Conservation (phyloP, 2,888 invertebrate species). For the Lycocerus yunnanus region DNA sequence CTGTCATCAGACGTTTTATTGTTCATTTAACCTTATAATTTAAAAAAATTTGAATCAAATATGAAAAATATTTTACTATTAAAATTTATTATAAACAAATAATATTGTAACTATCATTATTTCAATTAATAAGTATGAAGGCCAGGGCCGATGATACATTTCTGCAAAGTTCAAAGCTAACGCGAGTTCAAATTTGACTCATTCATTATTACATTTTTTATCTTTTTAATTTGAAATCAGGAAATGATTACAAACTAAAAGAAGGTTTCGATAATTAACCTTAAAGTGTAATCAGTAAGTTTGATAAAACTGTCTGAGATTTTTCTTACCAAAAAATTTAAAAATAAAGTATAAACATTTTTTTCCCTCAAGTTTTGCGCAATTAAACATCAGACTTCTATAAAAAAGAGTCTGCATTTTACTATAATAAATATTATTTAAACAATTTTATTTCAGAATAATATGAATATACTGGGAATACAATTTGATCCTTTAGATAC, state of each 20-base stretch:
- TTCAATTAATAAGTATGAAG: not conserved
- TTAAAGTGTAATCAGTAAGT: not conserved
- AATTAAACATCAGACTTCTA: too few relatives aligned
- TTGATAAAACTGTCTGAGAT: not conserved
- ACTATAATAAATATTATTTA: too few relatives aligned
- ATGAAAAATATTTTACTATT: too few relatives aligned
- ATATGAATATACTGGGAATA: constrained; percentile 65
- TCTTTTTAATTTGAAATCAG: not conserved
- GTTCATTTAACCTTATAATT: too few relatives aligned
- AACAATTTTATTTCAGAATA: not conserved
- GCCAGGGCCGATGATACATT: not conserved
- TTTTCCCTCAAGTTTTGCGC: too few relatives aligned
- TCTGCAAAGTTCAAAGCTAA: not conserved
- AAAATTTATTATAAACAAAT: too few relatives aligned
- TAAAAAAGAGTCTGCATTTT: too few relatives aligned
- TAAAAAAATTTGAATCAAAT: too few relatives aligned
- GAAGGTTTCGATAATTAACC: not conserved
- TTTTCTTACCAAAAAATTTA: not conserved
- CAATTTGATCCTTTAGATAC: constrained; percentile 84
- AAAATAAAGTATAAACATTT: too few relatives aligned
- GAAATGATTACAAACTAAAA: not conserved
- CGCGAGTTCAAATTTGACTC: not conserved
- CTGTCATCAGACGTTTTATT: too few relatives aligned
- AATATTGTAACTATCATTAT: not conserved
- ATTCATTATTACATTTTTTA: not conserved